A percentile compares a stretch with the other conserved stretches of the same genome.
Evolutionary conservation across 1,140 invertebrate species (phyloP).

Genomic region (Brachionus manjavacas): DNA sequence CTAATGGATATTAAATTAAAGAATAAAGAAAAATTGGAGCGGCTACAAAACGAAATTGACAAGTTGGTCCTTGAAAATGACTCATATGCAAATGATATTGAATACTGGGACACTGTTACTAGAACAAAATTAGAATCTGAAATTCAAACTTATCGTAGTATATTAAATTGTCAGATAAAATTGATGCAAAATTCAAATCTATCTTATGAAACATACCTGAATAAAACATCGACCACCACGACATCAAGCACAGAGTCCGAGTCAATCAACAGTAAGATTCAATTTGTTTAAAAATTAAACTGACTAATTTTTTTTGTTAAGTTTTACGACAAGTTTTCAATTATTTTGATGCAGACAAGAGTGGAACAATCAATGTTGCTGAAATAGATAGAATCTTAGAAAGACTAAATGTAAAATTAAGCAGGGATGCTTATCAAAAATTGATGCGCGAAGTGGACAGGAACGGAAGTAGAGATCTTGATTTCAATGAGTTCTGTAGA

Average conservation of each 20-base stretch:
- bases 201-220: neutral
- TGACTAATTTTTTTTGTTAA: neutral
- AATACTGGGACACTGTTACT: slow-evolving; percentile 26
- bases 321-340: slow-evolving; percentile 27
- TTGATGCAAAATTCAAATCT: slow-evolving; percentile 38
- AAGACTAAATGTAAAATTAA: neutral
- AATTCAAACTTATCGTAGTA: slow-evolving; percentile 40
- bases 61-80: neutral
- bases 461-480: neutral
- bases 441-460: slow-evolving; percentile 15
- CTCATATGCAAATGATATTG: slow-evolving; percentile 5
- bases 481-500: slow-evolving; percentile 36
- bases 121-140: slow-evolving; percentile 37
- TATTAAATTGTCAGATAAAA: slow-evolving; percentile 36
- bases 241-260: neutral
- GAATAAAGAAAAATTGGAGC: slow-evolving; percentile 7
- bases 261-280: neutral
- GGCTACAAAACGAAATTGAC: slow-evolving; percentile 1
- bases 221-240: neutral
- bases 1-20: neutral
- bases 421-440: slow-evolving; percentile 23
- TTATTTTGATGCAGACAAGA: slow-evolving; percentile 39
- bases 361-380: slow-evolving; percentile 3
- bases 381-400: slow-evolving; percentile 12
- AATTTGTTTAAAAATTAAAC: neutral